phyloP scores from a whole-genome alignment of 2,888 invertebrate species.

The Venusia cambrica region DNA sequence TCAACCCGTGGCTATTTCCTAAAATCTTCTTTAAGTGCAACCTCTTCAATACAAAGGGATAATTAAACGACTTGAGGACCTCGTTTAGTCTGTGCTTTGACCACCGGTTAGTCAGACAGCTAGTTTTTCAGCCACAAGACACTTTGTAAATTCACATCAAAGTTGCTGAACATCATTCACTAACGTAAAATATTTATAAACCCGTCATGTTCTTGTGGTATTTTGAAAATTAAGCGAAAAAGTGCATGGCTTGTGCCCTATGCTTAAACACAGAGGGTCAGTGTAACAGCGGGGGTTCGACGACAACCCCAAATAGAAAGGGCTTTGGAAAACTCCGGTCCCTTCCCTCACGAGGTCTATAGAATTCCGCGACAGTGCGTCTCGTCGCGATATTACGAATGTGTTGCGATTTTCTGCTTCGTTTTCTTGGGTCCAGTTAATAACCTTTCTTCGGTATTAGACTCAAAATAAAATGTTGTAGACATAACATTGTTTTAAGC shows the following conservation, averaged over 20 bases:
- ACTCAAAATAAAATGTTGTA: too few relatives aligned
- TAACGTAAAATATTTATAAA: too few relatives aligned
- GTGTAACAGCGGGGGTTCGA: conserved; percentile 64
- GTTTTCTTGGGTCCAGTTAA: conserved; percentile 15
- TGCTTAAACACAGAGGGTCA: conserved; percentile 56
- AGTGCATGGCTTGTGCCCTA: conserved; percentile 45
- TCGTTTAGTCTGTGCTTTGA: too few relatives aligned
- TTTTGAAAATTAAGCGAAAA: conserved; percentile 6
- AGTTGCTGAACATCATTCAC: too few relatives aligned
- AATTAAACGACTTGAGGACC: too few relatives aligned
- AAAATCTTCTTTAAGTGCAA: too few relatives aligned
- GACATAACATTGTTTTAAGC: too few relatives aligned
- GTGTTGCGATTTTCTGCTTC: conserved; percentile 37
- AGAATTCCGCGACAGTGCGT: conserved; percentile 60
- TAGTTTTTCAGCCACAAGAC: background rate
- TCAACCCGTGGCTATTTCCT: too few relatives aligned
- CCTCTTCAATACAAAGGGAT: too few relatives aligned
- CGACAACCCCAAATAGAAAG: conserved; percentile 74
- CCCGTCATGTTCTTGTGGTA: too few relatives aligned
- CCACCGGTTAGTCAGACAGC: too few relatives aligned
- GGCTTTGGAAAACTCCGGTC: conserved; percentile 60
- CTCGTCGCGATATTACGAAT: conserved; percentile 42
- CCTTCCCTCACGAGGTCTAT: conserved; percentile 58
- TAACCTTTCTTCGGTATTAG: too few relatives aligned
- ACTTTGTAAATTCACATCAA: background rate